These are phyloP conservation scores for Drosophila planitibia DNA, from an alignment of 2,888 invertebrate species.

Conservation along the genomic window DNA sequence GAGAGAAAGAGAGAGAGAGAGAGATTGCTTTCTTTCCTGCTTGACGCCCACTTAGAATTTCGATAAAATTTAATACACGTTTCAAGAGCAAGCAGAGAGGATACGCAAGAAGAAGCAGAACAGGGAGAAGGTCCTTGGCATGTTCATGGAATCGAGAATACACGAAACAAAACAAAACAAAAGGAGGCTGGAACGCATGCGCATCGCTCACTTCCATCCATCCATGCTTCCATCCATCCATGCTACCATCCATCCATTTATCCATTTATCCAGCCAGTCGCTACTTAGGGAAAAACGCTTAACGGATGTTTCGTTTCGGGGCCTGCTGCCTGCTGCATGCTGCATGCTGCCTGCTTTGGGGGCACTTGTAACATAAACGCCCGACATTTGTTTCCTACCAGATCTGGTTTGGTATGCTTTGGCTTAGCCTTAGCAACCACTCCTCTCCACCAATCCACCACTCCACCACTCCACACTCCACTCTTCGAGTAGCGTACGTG, in stretches of 20 bases:
- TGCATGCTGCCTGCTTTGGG: conserved; percentile 31
- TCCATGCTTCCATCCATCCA: not conserved
- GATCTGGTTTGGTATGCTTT: conserved; percentile 40
- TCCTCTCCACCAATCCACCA: conserved; percentile 20
- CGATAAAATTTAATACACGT: conserved; percentile 32
- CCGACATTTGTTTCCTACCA: conserved; percentile 78
- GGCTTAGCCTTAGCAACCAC: conserved; percentile 18
- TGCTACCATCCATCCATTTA: not conserved
- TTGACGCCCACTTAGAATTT: conserved; percentile 39
- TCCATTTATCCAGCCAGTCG: conserved; percentile 17
- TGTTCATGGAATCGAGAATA: conserved; percentile 52
- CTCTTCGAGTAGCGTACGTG: conserved; percentile 76
- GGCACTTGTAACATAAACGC: conserved; percentile 79
- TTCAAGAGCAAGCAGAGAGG: conserved; percentile 44
- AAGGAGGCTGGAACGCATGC: conserved; percentile 44
- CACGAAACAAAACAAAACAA: conserved; percentile 20
- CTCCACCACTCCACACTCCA: conserved; percentile 51
- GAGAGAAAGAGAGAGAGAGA: conserved; percentile 9
- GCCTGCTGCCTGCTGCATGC: conserved; percentile 12
- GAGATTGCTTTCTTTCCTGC: conserved; percentile 24
- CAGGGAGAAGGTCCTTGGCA: conserved; percentile 37
- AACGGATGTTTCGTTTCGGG: conserved; percentile 72
- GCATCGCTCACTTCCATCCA: conserved; percentile 15
- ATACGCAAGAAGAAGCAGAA: conserved; percentile 23
- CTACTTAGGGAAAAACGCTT: conserved; percentile 70